Conservation (phyloP, 1,140 invertebrate species). For the Lethrus apterus region DNA sequence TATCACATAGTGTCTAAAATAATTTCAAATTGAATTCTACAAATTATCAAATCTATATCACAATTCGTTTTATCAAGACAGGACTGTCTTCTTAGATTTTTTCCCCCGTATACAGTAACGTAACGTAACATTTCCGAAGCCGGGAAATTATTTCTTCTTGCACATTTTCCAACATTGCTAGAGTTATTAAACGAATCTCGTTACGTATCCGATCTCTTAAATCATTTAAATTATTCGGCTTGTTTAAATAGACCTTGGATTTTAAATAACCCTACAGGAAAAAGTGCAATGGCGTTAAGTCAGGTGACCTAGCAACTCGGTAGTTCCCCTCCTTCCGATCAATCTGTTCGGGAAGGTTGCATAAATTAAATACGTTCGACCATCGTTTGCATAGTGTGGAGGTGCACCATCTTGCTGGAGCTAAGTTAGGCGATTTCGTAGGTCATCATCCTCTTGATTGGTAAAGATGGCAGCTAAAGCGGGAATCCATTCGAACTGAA, state of each 20-base stretch:
- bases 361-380: background rate
- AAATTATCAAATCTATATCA: too few species aligned
- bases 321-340: conserved; percentile 1
- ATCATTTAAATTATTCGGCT: conserved; percentile 6
- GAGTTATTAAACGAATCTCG: conserved; percentile 4
- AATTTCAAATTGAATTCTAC: too few species aligned
- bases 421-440: conserved; percentile 13
- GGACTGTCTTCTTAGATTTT: too few species aligned
- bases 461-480: conserved; percentile 15
- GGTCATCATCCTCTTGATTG: conserved; percentile 16
- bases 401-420: conserved; percentile 21
- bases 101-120: too few species aligned
- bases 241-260: conserved; percentile 3
- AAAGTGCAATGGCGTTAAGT: background rate
- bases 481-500: conserved; percentile 13
- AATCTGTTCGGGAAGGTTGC: background rate
- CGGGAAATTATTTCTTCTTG: background rate
- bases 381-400: background rate
- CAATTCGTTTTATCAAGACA: too few species aligned
- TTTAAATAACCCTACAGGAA: background rate
- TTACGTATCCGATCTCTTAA: conserved; percentile 2
- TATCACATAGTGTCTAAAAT: too few species aligned
- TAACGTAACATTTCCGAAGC: conserved; percentile 2
- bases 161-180: background rate
- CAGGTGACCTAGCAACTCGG: background rate